Evolutionary conservation across 1,140 invertebrate species (phyloP).

Genomic region (Aradophagus sp.): DNA sequence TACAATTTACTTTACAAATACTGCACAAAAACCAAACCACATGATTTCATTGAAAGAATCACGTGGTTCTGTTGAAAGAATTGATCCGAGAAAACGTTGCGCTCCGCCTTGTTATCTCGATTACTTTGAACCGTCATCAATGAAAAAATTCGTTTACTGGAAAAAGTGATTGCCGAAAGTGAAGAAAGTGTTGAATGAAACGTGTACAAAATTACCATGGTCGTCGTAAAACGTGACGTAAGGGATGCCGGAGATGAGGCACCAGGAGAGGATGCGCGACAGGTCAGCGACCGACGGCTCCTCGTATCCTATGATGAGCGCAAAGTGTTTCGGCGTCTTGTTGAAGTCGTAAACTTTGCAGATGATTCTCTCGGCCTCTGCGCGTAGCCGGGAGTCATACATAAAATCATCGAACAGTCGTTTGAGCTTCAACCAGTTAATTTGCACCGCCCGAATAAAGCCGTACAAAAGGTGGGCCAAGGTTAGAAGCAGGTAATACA

Average conservation of each 20-base stretch:
- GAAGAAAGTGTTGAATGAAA: constrained; percentile 15
- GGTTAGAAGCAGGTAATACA: constrained; percentile 44
- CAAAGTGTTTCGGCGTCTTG: constrained; percentile 74
- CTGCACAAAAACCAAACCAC: too few species aligned
- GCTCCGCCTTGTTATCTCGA: too few species aligned
- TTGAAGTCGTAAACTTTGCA: constrained; percentile 28
- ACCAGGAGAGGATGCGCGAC: constrained; percentile 80
- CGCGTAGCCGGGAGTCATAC: not conserved
- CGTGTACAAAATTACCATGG: constrained; percentile 76
- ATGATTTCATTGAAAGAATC: too few species aligned
- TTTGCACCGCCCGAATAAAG: constrained; percentile 23
- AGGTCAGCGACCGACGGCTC: constrained; percentile 74
- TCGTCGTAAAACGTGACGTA: constrained; percentile 82
- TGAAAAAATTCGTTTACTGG: not conserved
- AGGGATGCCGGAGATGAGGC: constrained; percentile 78
- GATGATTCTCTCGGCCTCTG: constrained; percentile 13
- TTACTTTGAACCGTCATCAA: too few species aligned
- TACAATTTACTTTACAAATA: too few species aligned
- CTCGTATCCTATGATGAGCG: constrained; percentile 74
- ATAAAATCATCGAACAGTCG: constrained; percentile 14
- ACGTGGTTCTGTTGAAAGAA: too few species aligned
- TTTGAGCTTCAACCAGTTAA: constrained; percentile 17
- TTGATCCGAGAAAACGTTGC: too few species aligned
- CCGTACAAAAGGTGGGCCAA: constrained; percentile 48
- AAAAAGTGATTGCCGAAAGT: not conserved